These are phyloP conservation scores for Rotaria socialis DNA, from an alignment of 2,888 invertebrate genomes.

Conservation along the genomic window DNA sequence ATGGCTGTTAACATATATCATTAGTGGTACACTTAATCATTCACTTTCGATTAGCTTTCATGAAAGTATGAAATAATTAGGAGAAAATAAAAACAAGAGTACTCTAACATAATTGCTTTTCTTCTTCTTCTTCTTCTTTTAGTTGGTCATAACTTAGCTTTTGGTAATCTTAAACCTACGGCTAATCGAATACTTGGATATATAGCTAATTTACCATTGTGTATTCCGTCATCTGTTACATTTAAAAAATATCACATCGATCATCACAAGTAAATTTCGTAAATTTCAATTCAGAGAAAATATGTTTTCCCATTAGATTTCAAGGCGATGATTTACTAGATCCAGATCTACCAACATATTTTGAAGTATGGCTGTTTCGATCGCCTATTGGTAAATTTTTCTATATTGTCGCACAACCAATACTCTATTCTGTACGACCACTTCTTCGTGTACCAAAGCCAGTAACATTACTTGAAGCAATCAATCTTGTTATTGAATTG, in stretches of 20 bases:
- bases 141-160: conserved; percentile 55
- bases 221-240: conserved; percentile 57
- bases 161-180: conserved; percentile 54
- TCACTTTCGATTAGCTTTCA: conserved; percentile 58
- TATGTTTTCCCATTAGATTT: conserved; percentile 47
- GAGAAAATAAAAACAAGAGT: background rate
- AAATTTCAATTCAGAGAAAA: background rate
- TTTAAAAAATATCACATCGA: conserved; percentile 59
- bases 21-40: conserved; percentile 57
- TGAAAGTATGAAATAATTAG: conserved; percentile 49
- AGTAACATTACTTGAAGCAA: conserved; percentile 53
- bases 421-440: conserved; percentile 56
- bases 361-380: conserved; percentile 56
- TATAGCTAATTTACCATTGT: conserved; percentile 56
- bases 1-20: conserved; percentile 44
- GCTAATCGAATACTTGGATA: conserved; percentile 55
- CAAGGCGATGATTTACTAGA: conserved; percentile 58
- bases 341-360: conserved; percentile 57
- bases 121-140: background rate
- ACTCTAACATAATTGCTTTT: no score
- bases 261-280: conserved; percentile 52
- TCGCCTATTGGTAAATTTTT: conserved; percentile 55
- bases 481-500: conserved; percentile 53
- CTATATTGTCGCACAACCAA: conserved; percentile 56
- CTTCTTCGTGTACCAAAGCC: conserved; percentile 57